Base-by-base conservation (phyloP, 1,140 invertebrate genomes). In the Asbolus verrucosus region DNA sequence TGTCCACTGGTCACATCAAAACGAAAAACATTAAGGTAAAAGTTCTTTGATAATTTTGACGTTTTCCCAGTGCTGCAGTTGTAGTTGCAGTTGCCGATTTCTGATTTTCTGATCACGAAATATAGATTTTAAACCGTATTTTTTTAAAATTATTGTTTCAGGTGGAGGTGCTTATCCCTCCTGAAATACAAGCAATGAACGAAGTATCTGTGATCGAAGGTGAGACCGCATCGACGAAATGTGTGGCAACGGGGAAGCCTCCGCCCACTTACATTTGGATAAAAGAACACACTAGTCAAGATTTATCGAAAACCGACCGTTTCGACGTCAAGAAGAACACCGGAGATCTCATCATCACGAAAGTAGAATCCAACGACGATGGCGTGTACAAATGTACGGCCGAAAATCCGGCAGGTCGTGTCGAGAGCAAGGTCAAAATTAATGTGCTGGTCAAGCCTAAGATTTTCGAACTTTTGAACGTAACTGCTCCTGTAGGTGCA, bases 371-470 rank as follows among this genome's bases (percentile, higher is more conserved):
- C 61, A 89, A 89, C 0, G 94, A 97, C 80, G 87, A 89, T 41
- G 92, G 92, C 0, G 86, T 86, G 21, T 96, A 95, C 77, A 90
- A 88, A 38, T 98, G 96, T 78, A 87, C 87, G 18, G 95, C 95
- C 0, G 86, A 85, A 38, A 98, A 97, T 79, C 83, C 85, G 9
- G 95, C 94, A 6, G 95, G 93, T 0, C 82, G 84, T 16, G 89
- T 85, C 24, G 86, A 90, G 72, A 86, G 84, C 1, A 85, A 83
- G 21, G 86, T 89, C 39, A 85, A 85, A 70, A 84, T 95, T 38
- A 84, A 86, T 60, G 91, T 92, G 0, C 82, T 94, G 21, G 89
- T 93, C 0, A 92, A 91, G 75, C 94, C 94, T 0, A 88, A 89
- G 77, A 89, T 96, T 74, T 90, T 88, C 75, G 89, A 93, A 76